A percentile compares a stretch with the other conserved stretches of the same genome.
phyloP scores from a whole-genome alignment of 2,113 vertebrate genomes.

The Xenopus tropicalis region DNA sequence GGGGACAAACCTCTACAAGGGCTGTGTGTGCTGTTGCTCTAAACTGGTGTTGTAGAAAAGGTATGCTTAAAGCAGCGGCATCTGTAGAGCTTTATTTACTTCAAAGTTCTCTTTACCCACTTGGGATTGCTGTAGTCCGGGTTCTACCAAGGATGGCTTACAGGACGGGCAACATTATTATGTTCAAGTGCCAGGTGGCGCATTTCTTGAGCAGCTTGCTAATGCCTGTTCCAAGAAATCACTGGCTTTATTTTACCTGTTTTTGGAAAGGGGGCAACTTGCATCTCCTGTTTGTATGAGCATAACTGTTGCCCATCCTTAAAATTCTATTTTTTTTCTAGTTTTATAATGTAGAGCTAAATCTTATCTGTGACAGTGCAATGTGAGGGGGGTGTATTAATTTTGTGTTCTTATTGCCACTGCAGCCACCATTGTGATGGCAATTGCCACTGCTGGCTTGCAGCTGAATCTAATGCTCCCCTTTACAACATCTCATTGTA shows the following conservation, averaged over 20 bases:
- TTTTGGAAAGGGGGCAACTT: background rate
- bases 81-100: too few species aligned
- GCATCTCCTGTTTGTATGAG: background rate
- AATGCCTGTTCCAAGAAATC: background rate
- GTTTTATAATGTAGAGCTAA: constrained; percentile 20
- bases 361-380: constrained; percentile 36
- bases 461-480: constrained; percentile 98
- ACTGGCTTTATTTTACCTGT: background rate
- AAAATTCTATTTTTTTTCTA: constrained; percentile 16
- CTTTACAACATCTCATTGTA: constrained; percentile 98
- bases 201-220: background rate
- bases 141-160: constrained; percentile 13
- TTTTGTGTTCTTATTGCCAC: constrained; percentile 98
- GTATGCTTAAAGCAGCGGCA: too few species aligned
- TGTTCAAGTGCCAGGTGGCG: constrained; percentile 1
- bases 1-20: too few species aligned
- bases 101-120: background rate
- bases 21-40: too few species aligned
- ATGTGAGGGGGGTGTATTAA: constrained; percentile 81
- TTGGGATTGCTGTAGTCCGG: constrained; percentile 39
- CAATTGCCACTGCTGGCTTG: constrained; percentile 95
- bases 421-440: constrained; percentile 98
- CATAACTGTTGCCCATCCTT: constrained; percentile 33
- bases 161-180: constrained; percentile 35
- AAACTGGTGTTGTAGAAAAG: too few species aligned